Evolutionary conservation across 30 jellyfish, hydroid and myxozoan species (phyloP), one percentile per base, ranked within the genome.

Genomic region (Aurelia sp.): DNA sequence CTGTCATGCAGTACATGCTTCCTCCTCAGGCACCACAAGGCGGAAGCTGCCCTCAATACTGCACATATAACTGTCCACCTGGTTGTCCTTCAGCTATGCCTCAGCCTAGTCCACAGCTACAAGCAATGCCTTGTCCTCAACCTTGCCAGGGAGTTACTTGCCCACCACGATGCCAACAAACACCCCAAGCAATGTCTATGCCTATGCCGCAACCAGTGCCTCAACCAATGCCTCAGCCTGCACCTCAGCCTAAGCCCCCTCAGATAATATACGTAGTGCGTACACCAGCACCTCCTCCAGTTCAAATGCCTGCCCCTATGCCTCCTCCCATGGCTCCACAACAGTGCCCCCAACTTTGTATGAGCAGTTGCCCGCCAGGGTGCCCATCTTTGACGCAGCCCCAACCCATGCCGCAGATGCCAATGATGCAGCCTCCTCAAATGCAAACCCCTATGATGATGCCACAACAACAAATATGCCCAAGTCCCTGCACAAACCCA

Each of bases 111-210:
- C 82, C 44, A 8, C 66, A 20, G 71, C 76, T 53, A 11, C 90
- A 96, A 72, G 64, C 82, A 89, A 66, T 81, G 96, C 89, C 86
- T 13, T 93, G 98, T 63, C 97, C 98, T 4, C 97, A 66, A 50
- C 93, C 96, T 2, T 93, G 98, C 68, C 90, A 61, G 47, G 81
- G 84, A 30, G 23, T 86, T 18, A 37, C 82, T 21, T 93, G 98
- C 37, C 98, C 98, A 37, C 93, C 86, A 9, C 96, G 97, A 5
- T 93, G 98, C 69, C 92, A 88, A 4, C 98, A 77, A 52, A 51
- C 87, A 7, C 11, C 50, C 7, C 50, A 37, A 37, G 11, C 50
- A 18, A 74, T 78, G 80, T 13, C 89, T 9, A 67, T 82, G 96
- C 89, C 87, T 21, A 44, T 44, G 55, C 15, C 55, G 10, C 85